Base-by-base conservation (phyloP, 1,140 invertebrate genomes). In the Drosophila santomea region DNA sequence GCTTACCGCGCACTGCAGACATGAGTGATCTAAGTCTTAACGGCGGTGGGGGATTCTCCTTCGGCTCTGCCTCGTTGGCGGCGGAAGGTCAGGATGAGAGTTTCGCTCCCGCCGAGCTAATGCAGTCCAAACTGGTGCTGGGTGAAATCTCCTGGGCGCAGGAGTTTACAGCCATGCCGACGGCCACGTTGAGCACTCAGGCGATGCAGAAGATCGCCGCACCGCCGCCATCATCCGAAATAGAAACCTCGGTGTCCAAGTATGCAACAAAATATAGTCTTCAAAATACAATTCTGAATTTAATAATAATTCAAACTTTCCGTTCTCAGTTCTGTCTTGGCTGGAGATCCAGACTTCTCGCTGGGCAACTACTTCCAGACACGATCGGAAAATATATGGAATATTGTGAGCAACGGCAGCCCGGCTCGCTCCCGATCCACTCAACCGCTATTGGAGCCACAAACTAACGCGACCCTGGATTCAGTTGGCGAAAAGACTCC, bases 111-210 rank as follows among this genome's bases (percentile, higher is more conserved):
- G 89, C 75, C 23, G 91, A 92, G 25, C 14, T 91, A 17, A 92
- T 92, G 91, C 84, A 90, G 20, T 91, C 91, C 0, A 85, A 92
- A 44, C 47, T 92, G 4, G 51, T 91, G 12, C 56, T 57, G 36
- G 89, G 89, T 10, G 91, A 92, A 58, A 90, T 89, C n/a, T 90
- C 80, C 1, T 92, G 91, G 91, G 91, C 91, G 0, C 76, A 92
- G 36, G 83, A 92, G 41, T 92, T 78, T 54, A 85, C 86, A 0
- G 78, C 77, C 1, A 91, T 92, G 43, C 91, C 91, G 15, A 73
- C 82, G 41, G 80, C 84, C 11, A 79, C 71, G 2, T 38, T 88
- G 8, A 92, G 84, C 61, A 86, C 84, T 35, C 74, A 80, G 28
- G 80, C 80, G 2, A 68, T 88, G 62, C 61, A 83, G 39, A 92